A percentile compares a stretch with the other conserved stretches of the same genome.
Conservation (phyloP, 2,113 vertebrate genomes). For the Oryctolagus cuniculus region mOryCun1.1 NC_091439.1:56699501-56700000, state of each 20-base stretch:
- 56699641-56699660: too few relatives aligned
- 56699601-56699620: too few relatives aligned
- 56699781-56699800: background rate
- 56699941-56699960: too few relatives aligned
- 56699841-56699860: background rate
- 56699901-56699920: background rate
- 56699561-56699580: too few relatives aligned
- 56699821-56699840: conserved; percentile 22
- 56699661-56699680: background rate
- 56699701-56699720: background rate
- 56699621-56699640: too few relatives aligned
- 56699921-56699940: too few relatives aligned
- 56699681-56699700: background rate
- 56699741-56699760: background rate
- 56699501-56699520: too few relatives aligned
- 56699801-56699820: background rate
- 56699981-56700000: too few relatives aligned
- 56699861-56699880: background rate
- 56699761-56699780: background rate
- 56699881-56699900: background rate
- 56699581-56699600: too few relatives aligned
- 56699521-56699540: too few relatives aligned
- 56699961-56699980: too few relatives aligned
- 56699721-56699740: background rate
- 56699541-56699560: too few relatives aligned